These are phyloP conservation scores for Spondyliosoma cantharus DNA, from an alignment of 2,797 vertebrate genomes.

Conservation along the genomic window DNA sequence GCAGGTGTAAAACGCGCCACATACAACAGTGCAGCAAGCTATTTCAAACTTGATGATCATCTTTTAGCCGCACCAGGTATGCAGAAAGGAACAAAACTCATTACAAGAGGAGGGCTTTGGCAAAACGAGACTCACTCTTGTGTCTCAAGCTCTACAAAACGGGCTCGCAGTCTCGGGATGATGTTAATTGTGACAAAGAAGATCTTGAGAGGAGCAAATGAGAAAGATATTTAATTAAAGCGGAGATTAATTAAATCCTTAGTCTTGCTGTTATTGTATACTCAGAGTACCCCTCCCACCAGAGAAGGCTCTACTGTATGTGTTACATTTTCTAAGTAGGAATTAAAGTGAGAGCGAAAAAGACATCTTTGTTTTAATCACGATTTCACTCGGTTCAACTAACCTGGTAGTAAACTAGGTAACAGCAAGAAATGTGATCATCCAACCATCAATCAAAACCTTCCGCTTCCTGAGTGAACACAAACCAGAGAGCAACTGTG, in stretches of 20 bases:
- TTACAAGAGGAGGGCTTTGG: conserved; percentile 1
- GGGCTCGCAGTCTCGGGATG: conserved; percentile 36
- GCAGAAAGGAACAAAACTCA: conserved; percentile 14
- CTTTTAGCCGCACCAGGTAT: conserved; percentile 13
- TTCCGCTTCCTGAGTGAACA: conserved; percentile 7
- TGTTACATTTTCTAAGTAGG: conserved; percentile 15
- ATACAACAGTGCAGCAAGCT: background rate
- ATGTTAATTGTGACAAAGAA: conserved; percentile 53
- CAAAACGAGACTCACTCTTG: conserved; percentile 15
- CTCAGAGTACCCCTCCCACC: conserved; percentile 26
- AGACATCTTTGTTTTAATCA: background rate
- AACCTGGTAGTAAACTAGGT: background rate
- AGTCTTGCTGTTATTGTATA: conserved; percentile 45
- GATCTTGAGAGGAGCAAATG: conserved; percentile 52
- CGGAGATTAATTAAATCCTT: conserved; percentile 71
- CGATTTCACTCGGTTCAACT: background rate
- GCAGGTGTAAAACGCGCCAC: background rate
- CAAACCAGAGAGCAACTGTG: conserved; percentile 17
- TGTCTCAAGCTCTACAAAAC: conserved; percentile 28
- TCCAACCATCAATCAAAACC: conserved; percentile 33
- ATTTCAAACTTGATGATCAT: conserved; percentile 21
- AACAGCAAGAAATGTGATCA: conserved; percentile 30
- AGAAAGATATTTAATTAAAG: conserved; percentile 72
- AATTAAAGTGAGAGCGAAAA: background rate
- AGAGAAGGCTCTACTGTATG: conserved; percentile 16